Conservation (phyloP, 2,797 vertebrate genomes). For the Ptychobarbus kaznakovi region DNA sequence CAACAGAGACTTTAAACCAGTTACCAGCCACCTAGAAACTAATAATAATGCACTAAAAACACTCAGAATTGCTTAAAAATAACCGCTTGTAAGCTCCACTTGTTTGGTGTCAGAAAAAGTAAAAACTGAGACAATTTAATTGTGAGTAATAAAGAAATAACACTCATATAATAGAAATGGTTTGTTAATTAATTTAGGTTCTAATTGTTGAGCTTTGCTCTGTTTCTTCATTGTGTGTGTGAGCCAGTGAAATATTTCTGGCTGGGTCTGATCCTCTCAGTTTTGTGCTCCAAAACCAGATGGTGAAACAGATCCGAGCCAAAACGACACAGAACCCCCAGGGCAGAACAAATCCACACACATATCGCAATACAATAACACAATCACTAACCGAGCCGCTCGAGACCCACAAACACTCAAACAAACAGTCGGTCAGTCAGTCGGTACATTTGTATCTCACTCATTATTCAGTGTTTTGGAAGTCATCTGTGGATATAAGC, state of each 20-base stretch:
- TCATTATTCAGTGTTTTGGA: conserved; percentile 10
- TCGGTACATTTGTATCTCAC: conserved; percentile 33
- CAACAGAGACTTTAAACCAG: not conserved
- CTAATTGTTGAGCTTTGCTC: not conserved
- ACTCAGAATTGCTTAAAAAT: not conserved
- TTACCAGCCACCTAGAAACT: not conserved
- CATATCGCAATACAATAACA: conserved; percentile 53
- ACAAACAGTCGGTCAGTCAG: conserved; percentile 18
- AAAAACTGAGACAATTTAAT: not conserved
- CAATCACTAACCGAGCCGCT: conserved; percentile 28
- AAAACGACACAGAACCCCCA: conserved; percentile 55
- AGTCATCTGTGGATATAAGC: not conserved
- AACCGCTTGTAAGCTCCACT: too few species aligned
- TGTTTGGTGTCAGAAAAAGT: not conserved
- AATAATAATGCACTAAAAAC: not conserved
- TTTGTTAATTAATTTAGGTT: not conserved
- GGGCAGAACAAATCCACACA: conserved; percentile 60
- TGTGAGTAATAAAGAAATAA: not conserved
- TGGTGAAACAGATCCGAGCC: conserved; percentile 51
- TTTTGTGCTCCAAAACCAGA: conserved; percentile 56
- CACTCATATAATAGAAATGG: not conserved
- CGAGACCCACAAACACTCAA: conserved; percentile 48
- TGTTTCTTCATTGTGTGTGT: not conserved
- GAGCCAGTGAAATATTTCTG: conserved; percentile 43
- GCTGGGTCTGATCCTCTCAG: conserved; percentile 52